Evolutionary conservation across 2,888 invertebrate species (phyloP), one percentile per base, ranked within the genome.

Genomic region (Cerceris ruficornis): DNA sequence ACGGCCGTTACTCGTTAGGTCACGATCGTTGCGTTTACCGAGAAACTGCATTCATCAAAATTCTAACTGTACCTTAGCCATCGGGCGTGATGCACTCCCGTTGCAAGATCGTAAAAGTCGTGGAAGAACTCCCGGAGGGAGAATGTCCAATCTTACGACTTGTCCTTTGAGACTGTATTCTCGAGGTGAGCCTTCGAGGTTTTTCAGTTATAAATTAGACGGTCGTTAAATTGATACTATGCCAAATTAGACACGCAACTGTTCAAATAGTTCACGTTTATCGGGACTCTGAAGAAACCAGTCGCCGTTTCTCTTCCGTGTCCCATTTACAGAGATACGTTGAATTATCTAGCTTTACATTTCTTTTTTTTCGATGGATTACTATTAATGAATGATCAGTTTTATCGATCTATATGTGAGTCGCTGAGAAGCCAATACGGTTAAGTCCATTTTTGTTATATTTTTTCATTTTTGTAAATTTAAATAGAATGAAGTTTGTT

Each of bases 201-300:
- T 72, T 64, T 65, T n/a, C n/a, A 69, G 11, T 41, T 8, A 77
- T 84, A 77, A 82, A 80, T 84, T 75, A 77, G 28, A 13, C 70
- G 59, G 52, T 49, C 69, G 52, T 64, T 58, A 39, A 66, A 70
- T 80, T 80, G 82, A 78, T 74, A 42, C 62, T 49, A 42, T 8
- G 82, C 83, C 82, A 75, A 70, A 69, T 69, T 50, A 67, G 55
- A 60, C 39, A 58, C 50, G n/a, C 8, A 62, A 28, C 43, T 57
- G 67, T 65, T 74, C 59, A 66, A 60, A 82, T 69, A 68, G 64
- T 69, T 61, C 55, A 6, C 6, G 14, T 52, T 66, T 69, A 66
- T 69, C 46, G 43, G 6, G 11, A 46, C 46, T 7, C 7, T 7
- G 54, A n/a, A 54, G 54, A 7, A n/a, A n/a, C 8, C 54, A 54